Evolutionary conservation across 2,113 vertebrate species (phyloP).

Genomic region (Strigops habroptila): DNA sequence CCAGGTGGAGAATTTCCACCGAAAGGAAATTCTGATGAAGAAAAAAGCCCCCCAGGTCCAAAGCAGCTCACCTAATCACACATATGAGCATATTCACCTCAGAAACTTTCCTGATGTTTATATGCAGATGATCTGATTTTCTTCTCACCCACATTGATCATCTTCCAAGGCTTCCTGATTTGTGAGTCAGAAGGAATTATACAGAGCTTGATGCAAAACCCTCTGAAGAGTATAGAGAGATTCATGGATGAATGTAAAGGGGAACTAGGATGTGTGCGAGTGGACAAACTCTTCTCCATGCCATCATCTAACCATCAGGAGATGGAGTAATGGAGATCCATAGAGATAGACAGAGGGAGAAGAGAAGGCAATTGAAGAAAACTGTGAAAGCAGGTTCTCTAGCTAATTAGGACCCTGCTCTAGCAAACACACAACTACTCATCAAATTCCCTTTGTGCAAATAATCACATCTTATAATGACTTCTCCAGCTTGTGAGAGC

Average conservation of each 20-base stretch:
- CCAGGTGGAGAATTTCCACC: not conserved
- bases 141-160: not conserved
- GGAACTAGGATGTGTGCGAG: not conserved
- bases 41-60: not conserved
- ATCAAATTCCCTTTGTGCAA: no score
- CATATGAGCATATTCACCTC: not conserved
- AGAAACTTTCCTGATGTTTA: not conserved
- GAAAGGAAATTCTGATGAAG: not conserved
- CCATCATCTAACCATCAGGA: not conserved
- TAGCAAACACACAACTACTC: not conserved
- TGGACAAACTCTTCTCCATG: not conserved
- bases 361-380: not conserved
- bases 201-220: not conserved
- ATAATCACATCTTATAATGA: accelerated
- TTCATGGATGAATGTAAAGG: not conserved
- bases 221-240: not conserved
- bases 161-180: not conserved
- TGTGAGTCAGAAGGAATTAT: not conserved
- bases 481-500: not conserved
- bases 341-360: not conserved
- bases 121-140: not conserved
- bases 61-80: not conserved
- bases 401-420: not conserved
- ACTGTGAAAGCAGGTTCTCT: not conserved
- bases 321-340: not conserved